Evolutionary conservation across 2,113 vertebrate species (phyloP).

Genomic region (Periophthalmodon schlosseri): DNA sequence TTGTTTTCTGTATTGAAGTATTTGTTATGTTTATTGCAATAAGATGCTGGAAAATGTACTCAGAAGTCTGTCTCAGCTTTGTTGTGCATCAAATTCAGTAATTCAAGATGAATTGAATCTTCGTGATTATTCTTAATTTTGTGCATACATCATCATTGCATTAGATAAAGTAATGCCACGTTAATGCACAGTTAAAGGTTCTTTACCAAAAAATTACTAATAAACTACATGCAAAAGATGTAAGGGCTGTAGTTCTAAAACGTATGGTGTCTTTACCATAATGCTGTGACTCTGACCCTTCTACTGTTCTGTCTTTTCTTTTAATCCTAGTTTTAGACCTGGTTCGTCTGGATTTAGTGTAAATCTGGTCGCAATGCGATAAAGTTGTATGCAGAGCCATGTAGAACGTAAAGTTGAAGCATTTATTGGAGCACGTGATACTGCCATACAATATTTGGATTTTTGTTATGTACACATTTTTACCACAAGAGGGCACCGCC

Average conservation of each 20-base stretch:
- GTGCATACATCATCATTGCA: background rate
- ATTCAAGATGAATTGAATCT: background rate
- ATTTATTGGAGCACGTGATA: background rate
- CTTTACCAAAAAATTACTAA: constrained; percentile 17
- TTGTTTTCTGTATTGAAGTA: constrained; percentile 41
- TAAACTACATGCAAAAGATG: constrained; percentile 8
- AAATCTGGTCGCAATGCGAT: background rate
- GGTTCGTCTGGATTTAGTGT: background rate
- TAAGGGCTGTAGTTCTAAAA: background rate
- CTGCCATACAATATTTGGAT: background rate
- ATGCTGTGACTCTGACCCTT: background rate
- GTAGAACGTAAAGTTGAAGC: background rate
- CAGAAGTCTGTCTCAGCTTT: background rate
- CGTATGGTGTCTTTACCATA: background rate
- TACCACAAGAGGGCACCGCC: constrained; percentile 39
- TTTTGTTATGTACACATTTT: background rate
- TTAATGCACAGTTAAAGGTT: background rate
- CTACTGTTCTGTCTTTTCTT: background rate
- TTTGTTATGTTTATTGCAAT: constrained; percentile 4
- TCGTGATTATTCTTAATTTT: background rate
- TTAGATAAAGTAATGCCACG: background rate
- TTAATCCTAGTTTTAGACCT: background rate
- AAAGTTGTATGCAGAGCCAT: background rate
- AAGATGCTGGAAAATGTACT: background rate
- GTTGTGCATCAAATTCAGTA: background rate